Evolutionary conservation across 2,113 vertebrate species (phyloP), one percentile per base, ranked within the genome.

Genomic region (Mus musculus): DNA sequence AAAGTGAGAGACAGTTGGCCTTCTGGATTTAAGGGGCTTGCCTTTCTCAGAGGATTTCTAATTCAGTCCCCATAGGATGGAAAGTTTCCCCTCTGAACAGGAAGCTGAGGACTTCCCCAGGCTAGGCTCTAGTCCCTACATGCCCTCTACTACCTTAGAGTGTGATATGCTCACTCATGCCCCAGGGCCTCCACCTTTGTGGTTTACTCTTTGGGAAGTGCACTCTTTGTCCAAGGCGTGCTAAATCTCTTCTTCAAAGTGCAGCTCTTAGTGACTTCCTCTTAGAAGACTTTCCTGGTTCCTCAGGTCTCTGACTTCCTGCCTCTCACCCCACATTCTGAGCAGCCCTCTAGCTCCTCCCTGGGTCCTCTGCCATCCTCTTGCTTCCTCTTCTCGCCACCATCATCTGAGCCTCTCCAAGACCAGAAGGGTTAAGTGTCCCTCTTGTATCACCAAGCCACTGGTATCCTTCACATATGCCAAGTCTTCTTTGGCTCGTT

Each of bases 41-140:
- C 28, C 85, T 72, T 71, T 59, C 80, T 90, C 65, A 56, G 85
- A 88, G 59, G 87, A 86, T 72, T 86, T 76, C 80, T 63, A 46
- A 28, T 65, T 89, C 33, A 42, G 11, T 39, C 59, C 76, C 56
- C 65, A 56, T 42, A 59, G 89, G 69, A 75, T 69, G 22, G 28
- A 39, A 16, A 39, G 49, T 1, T 56, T 7, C 12, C n/a, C 63
- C 85, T 61, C 65, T 90, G 80, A 72, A 88, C 84, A 89, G 88
- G 88, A 85, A 39, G 46, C 88, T 26, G 0, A 26, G 56, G 72
- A 71, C 87, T 42, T 75, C 13, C 17, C 56, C 56, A 16, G 72
- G 24, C 77, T 42, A 0, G 1, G 72, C 84, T 86, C 54, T 69
- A 59, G 73, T 49, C 39, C 84, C 22, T 33, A 86, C 81, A 63